These are phyloP conservation scores for Melipona quadrifasciata DNA, from an alignment of 1,140 invertebrate species.

Conservation along the genomic window DNA sequence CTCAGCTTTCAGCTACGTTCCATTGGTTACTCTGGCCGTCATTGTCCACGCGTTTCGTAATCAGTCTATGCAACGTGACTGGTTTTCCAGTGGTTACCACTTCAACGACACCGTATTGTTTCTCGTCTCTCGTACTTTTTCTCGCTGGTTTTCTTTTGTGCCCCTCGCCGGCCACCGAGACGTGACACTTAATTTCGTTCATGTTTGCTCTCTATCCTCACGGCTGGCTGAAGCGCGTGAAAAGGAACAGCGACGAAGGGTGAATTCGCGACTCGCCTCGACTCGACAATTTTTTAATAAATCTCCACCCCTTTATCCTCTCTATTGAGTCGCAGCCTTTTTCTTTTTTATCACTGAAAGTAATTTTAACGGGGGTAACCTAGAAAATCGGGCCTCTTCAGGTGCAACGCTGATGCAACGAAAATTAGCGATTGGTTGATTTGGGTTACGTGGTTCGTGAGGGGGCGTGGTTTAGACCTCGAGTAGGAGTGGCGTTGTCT, in stretches of 20 bases:
- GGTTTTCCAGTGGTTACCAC: neutral
- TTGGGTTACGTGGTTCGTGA: too few species aligned
- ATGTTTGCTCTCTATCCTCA: slow-evolving; percentile 7
- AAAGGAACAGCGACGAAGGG: neutral
- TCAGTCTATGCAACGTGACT: slow-evolving; percentile 14
- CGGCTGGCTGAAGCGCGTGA: neutral
- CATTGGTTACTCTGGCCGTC: neutral
- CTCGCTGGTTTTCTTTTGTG: neutral
- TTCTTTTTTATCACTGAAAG: too few species aligned
- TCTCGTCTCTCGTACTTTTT: neutral
- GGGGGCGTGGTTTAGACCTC: too few species aligned
- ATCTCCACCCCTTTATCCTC: neutral
- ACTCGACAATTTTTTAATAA: slow-evolving; percentile 26
- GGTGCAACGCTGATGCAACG: too few species aligned
- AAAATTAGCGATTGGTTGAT: too few species aligned
- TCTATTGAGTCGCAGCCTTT: neutral
- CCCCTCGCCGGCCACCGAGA: too few species aligned
- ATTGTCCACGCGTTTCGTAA: slow-evolving; percentile 15
- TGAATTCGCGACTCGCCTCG: neutral
- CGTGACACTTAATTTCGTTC: slow-evolving; percentile 21
- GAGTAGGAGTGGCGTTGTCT: too few species aligned
- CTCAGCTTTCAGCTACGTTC: neutral
- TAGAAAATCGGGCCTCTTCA: too few species aligned
- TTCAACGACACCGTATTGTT: neutral
- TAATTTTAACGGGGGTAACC: too few species aligned